phyloP scores from a whole-genome alignment of 2,888 invertebrate species.

The Stegophylla sp. region DNA sequence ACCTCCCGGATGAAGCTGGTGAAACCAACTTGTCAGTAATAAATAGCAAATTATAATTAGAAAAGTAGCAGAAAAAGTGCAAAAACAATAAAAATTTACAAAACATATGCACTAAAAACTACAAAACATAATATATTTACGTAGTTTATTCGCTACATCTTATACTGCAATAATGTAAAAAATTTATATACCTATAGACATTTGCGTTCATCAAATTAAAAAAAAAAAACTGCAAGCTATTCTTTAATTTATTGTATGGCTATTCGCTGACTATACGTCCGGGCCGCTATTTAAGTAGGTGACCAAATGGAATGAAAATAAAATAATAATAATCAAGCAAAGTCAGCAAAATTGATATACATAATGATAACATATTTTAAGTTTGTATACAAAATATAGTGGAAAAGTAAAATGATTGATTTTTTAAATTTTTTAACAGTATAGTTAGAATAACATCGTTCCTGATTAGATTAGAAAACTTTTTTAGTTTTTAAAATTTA shows the following conservation, averaged over 20 bases:
- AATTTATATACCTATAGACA: not conserved
- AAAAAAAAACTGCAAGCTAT: conserved; percentile 5
- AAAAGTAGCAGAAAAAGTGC: too few species aligned
- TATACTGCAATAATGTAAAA: not conserved
- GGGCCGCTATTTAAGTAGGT: conserved; percentile 34
- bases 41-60: too few species aligned
- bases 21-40: too few species aligned
- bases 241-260: not conserved
- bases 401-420: not conserved
- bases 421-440: too few species aligned
- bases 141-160: too few species aligned
- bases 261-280: conserved; percentile 38
- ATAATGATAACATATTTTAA: not conserved
- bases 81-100: too few species aligned
- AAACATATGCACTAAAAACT: too few species aligned
- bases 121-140: too few species aligned
- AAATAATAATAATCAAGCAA: conserved; percentile 18
- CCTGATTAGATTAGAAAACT: too few species aligned
- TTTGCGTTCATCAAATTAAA: not conserved
- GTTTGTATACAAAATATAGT: not conserved
- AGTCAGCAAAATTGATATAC: conserved; percentile 16
- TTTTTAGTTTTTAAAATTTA: too few species aligned
- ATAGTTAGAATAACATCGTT: too few species aligned
- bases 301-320: conserved; percentile 12
- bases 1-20: too few species aligned